phyloP scores from a whole-genome alignment of 2,888 invertebrate genomes.

The Corbicula japonica region DNA sequence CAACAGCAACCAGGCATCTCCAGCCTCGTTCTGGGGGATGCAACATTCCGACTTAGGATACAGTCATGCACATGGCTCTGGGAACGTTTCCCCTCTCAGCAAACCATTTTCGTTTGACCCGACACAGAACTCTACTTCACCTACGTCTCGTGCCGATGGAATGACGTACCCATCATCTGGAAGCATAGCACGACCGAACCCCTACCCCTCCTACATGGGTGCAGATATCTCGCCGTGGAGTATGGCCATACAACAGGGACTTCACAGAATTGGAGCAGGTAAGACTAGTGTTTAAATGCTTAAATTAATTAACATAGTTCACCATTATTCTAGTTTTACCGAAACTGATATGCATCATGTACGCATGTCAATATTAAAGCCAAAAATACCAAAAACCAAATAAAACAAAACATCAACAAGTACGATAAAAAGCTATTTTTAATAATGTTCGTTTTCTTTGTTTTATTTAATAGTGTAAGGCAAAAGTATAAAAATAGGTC shows the following conservation, averaged over 20 bases:
- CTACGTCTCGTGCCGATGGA: conserved; percentile 46
- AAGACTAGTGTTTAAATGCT: too few relatives aligned
- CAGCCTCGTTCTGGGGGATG: conserved; percentile 68
- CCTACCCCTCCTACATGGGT: conserved; percentile 66
- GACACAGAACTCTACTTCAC: conserved; percentile 52
- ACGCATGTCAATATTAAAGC: too few relatives aligned
- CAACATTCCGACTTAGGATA: conserved; percentile 60
- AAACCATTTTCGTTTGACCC: conserved; percentile 61
- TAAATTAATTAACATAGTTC: too few relatives aligned
- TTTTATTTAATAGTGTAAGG: too few relatives aligned
- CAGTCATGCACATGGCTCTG: conserved; percentile 48
- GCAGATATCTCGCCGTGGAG: conserved; percentile 66
- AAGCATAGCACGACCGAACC: conserved; percentile 57
- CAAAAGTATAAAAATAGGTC: too few relatives aligned
- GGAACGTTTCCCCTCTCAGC: conserved; percentile 46
- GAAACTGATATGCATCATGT: too few relatives aligned
- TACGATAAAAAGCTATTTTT: too few relatives aligned
- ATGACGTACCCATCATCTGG: conserved; percentile 48
- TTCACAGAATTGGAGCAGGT: conserved; percentile 68
- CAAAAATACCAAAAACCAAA: too few relatives aligned
- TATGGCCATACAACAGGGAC: conserved; percentile 67
- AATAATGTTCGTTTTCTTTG: too few relatives aligned
- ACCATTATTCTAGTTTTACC: too few relatives aligned
- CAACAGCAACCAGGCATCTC: conserved; percentile 59
- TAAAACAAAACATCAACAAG: too few relatives aligned